Base-by-base conservation (phyloP, 1,140 invertebrate species). In the Mercenaria mercenaria region DNA sequence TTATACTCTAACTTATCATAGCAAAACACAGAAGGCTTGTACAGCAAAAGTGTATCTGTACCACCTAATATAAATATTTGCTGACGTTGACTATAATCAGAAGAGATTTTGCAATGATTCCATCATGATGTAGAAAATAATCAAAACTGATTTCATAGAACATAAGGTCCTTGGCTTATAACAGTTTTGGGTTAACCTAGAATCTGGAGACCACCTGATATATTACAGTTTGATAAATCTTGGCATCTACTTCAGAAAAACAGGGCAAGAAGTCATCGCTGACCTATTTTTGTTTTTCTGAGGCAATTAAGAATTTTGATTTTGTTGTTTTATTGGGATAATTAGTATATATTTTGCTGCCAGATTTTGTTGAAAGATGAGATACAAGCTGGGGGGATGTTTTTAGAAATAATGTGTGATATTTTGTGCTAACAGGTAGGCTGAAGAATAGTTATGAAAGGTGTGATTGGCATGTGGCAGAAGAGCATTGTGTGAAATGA, bases 301-400 rank as follows among this genome's bases (percentile, higher is more conserved):
- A 37, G 29, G 50, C 50, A 56, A 79, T 79, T 47, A 50, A 76
- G 39, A 43, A 26, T 34, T 79, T 79, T 79, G 11, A 79, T 56
- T 79, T 79, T 79, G 76, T 79, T 79, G 67, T 79, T 50, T 79
- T 79, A 79, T 56, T 79, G 50, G 1, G 32, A 52, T 79, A 79
- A 79, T 79, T 79, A 79, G 76, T 79, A 52, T 79, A 79, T 50
- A 79, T 34, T 50, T 15, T 50, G 43, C 32, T 79, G 76, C 76
- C 76, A 79, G 76, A 52, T 79, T 32, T 1, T 52, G 43, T 37
- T 79, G 76, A 79, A 79, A 56, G 47, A 79, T 37, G 18, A 79
- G 26, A 76, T 76, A 29, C 41, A 50, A 26, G n/a, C 26, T 76
- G 37, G 39, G 4, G 8, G 26, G 8, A 6, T 61, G 6, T 61